Evolutionary conservation across 2,113 vertebrate genomes (phyloP).

Genomic region (Pholis gunnellus): DNA sequence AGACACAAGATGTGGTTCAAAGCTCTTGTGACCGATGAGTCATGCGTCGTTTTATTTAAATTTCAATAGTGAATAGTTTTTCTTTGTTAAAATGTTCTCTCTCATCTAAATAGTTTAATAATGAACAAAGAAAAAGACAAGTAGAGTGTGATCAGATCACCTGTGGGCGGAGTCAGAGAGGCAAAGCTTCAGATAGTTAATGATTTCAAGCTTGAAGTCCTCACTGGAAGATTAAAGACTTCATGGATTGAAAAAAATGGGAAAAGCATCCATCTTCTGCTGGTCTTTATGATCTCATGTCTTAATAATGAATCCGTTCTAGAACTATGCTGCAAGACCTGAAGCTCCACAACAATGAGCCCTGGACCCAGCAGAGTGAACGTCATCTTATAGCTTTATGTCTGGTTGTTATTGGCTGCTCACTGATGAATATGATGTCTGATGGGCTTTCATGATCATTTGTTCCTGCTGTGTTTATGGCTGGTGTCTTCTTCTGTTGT

Average conservation of each 20-base stretch:
- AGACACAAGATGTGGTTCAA: too few relatives aligned
- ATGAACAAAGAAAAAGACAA: too few relatives aligned
- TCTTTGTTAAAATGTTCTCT: neutral
- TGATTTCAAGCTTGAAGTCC: slow-evolving; percentile 1
- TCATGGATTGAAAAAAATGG: neutral
- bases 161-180: neutral
- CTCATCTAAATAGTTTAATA: neutral
- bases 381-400: neutral
- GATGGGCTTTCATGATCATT: neutral
- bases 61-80: too few relatives aligned
- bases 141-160: neutral
- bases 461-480: neutral
- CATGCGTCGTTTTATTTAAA: too few relatives aligned
- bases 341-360: neutral
- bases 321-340: neutral
- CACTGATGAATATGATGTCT: neutral
- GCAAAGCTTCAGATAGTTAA: neutral
- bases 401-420: neutral
- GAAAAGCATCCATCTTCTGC: neutral
- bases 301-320: neutral
- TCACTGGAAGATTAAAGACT: slow-evolving; percentile 11
- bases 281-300: neutral
- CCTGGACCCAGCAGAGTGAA: neutral
- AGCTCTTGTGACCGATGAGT: too few relatives aligned
- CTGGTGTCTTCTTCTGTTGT: neutral